Percentiles rank a stretch among this genome's conserved stretches.
Conservation (phyloP, 2,888 invertebrate species). For the Trisateles emortualis region DNA sequence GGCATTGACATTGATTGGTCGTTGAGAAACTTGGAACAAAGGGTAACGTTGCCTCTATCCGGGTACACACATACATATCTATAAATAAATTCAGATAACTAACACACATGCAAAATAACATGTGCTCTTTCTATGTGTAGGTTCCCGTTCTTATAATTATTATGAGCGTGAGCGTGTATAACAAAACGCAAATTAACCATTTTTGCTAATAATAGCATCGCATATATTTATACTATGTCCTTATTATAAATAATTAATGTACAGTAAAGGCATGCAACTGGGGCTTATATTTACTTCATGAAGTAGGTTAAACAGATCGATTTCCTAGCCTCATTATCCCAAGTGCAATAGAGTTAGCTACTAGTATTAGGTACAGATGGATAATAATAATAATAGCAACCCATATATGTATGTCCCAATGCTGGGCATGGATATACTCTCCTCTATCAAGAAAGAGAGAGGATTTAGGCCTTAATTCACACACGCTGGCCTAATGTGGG, state of each 20-base stretch:
- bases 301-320: background rate
- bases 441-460: no score
- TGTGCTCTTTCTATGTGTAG: background rate
- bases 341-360: no score
- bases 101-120: constrained; percentile 7
- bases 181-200: background rate
- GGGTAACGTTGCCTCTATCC: constrained; percentile 40
- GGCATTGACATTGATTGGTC: constrained; percentile 80
- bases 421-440: no score
- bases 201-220: constrained; percentile 1
- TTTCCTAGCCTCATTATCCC: background rate
- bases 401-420: no score
- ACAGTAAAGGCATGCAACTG: background rate
- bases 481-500: no score
- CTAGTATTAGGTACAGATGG: no score
- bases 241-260: background rate
- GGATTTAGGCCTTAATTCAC: no score
- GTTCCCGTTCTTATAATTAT: background rate
- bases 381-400: no score
- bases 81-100: constrained; percentile 25
- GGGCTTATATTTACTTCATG: background rate
- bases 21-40: constrained; percentile 59
- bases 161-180: background rate
- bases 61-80: constrained; percentile 17
- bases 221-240: background rate